These are phyloP conservation scores for Heteromyza rotundicornis DNA, from an alignment of 2,888 invertebrate species.

Conservation along the genomic window DNA sequence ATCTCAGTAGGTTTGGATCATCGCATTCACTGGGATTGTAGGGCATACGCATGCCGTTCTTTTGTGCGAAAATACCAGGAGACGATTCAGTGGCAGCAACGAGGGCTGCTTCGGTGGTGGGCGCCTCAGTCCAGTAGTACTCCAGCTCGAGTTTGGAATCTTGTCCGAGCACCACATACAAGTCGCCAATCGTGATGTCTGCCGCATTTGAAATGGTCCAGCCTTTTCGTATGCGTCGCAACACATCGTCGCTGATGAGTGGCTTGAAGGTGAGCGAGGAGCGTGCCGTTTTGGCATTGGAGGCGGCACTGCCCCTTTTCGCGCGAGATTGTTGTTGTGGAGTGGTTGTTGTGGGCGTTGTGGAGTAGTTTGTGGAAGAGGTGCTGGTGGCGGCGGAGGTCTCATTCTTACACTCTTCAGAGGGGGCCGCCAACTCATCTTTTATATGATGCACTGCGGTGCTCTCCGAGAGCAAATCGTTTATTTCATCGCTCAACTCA, in stretches of 20 bases:
- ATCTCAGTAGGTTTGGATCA: constrained; percentile 46
- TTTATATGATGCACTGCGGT: neutral
- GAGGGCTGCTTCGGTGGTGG: neutral
- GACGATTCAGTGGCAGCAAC: neutral
- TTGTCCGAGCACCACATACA: constrained; percentile 81
- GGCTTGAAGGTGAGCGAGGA: constrained; percentile 52
- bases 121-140: constrained; percentile 72
- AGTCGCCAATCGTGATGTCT: constrained; percentile 84
- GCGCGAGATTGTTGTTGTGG: constrained; percentile 19
- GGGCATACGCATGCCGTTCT: constrained; percentile 45
- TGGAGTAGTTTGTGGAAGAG: neutral
- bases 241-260: constrained; percentile 57
- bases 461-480: constrained; percentile 38
- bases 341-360: constrained; percentile 3
- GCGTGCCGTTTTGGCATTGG: constrained; percentile 34
- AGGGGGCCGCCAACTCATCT: neutral
- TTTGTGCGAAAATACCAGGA: constrained; percentile 25
- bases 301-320: constrained; percentile 33
- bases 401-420: neutral
- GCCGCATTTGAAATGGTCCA: constrained; percentile 82
- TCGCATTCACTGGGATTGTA: constrained; percentile 52
- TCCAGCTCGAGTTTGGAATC: constrained; percentile 78
- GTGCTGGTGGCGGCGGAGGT: neutral
- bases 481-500: constrained; percentile 52
- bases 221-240: constrained; percentile 66